Base-by-base conservation (phyloP, 2,113 vertebrate genomes). In the Clarias batrachus region DNA sequence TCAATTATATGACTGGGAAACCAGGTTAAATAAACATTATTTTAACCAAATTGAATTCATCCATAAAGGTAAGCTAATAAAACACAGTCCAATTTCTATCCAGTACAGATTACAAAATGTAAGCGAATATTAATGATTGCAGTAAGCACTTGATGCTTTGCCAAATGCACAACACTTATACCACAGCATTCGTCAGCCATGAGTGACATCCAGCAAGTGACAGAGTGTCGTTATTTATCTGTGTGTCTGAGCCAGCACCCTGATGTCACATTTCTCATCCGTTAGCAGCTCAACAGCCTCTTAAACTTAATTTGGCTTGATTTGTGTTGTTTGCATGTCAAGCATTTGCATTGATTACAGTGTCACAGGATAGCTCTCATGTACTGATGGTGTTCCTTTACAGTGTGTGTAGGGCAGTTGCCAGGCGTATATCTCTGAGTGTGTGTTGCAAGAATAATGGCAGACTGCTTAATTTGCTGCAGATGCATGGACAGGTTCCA, bases 271-370 rank as follows among this genome's bases (percentile, higher is more conserved):
- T 89, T 86, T 81, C 84, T 89, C 70, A 86, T 82, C 86, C 84
- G 88, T 91, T 90, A 91, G 88, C 84, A 87, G 79, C 78, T 88
- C 88, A 89, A 88, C 90, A 85, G 89, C 81, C 89, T 89, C 65
- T 85, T 87, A 85, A 91, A 91, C 81, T 90, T 90, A 87, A 89
- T 90, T 90, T 88, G 82, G 81, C 84, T 63, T 91, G 90, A 91
- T 91, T 91, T 89, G 89, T 90, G 88, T 78, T 84, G 81, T 82
- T 81, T 87, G 57, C 80, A 70, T 71, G 87, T 80, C 84, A 86
- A 85, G 86, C 79, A 63, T 86, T 27, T n/a, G 81, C 86, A 90
- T 90, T 74, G 90, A 91, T 91, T 91, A 62, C 62, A 78, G 81
- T 84, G 84, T 82, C 85, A 78, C 23, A 14, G 54, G 73, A 87